A percentile compares a stretch with the other conserved stretches of the same genome.
Evolutionary conservation across 2,888 invertebrate species (phyloP).

Genomic region (Eumerus sabulonum): DNA sequence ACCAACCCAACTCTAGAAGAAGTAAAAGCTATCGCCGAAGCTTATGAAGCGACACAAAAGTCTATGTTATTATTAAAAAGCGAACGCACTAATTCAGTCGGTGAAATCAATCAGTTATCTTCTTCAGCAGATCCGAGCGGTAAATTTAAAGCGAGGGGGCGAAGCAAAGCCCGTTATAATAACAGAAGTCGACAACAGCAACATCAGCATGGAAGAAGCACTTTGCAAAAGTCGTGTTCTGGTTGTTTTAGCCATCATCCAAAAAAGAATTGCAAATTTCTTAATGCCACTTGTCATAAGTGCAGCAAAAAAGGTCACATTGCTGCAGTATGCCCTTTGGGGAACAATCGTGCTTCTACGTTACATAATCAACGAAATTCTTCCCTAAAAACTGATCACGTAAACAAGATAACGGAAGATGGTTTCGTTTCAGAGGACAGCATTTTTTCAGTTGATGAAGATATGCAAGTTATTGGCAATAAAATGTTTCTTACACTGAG

Average conservation of each 20-base stretch:
- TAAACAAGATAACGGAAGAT: conserved; percentile 21
- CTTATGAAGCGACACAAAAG: conserved; percentile 27
- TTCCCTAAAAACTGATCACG: conserved; percentile 17
- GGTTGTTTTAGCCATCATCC: conserved; percentile 24
- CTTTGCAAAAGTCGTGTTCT: conserved; percentile 31
- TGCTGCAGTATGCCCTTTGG: conserved; percentile 24
- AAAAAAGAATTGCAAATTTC: conserved; percentile 33
- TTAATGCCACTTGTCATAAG: conserved; percentile 18
- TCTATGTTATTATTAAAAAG: conserved; percentile 27
- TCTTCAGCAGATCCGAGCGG: neutral
- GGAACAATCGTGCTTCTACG: conserved; percentile 10
- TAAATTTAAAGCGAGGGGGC: neutral
- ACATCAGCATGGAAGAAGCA: conserved; percentile 6
- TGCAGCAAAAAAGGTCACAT: too few species aligned
- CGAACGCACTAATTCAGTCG: conserved; percentile 1
- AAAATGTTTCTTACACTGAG: conserved; percentile 27
- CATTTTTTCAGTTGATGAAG: conserved; percentile 26
- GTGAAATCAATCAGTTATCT: conserved; percentile 28
- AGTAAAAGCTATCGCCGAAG: conserved; percentile 30
- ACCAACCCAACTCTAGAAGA: conserved; percentile 34
- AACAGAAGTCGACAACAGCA: conserved; percentile 24
- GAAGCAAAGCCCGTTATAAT: conserved; percentile 6
- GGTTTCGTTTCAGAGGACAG: neutral
- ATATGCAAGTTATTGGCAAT: conserved; percentile 14
- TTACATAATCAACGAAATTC: conserved; percentile 2